phyloP scores from a whole-genome alignment of 2,113 vertebrate species.

The Tamias sibiricus region DNA sequence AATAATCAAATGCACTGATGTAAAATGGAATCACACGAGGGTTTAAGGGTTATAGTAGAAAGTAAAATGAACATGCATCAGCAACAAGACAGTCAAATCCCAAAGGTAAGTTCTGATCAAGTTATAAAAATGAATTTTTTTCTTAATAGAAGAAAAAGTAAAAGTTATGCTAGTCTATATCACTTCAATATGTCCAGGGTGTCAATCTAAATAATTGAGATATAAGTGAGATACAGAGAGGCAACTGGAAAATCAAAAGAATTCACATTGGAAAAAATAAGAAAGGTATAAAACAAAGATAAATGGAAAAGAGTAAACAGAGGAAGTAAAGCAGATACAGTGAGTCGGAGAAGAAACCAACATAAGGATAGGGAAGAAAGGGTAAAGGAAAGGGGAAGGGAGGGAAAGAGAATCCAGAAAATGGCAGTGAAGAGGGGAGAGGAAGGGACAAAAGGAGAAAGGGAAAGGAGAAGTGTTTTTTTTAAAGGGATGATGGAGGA shows the following conservation, averaged over 20 bases:
- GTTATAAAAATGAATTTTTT: constrained; percentile 42
- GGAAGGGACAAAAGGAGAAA: neutral
- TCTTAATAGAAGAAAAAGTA: constrained; percentile 17
- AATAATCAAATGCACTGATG: constrained; percentile 83
- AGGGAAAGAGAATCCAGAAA: neutral
- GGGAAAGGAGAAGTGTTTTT: neutral
- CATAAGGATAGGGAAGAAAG: neutral
- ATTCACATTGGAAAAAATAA: constrained; percentile 16
- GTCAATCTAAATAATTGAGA: neutral
- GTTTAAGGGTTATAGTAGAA: constrained; percentile 66
- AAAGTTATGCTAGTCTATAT: neutral
- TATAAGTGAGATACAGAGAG: neutral
- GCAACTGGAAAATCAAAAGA: constrained; percentile 21
- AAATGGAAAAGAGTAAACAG: neutral
- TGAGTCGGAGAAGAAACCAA: neutral
- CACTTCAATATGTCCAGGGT: neutral
- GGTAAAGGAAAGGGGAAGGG: neutral
- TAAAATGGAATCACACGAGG: constrained; percentile 77
- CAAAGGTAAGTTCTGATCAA: constrained; percentile 38
- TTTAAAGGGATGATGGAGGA: neutral
- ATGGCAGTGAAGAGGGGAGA: constrained; percentile 68
- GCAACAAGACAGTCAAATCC: constrained; percentile 31
- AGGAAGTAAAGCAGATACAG: constrained; percentile 10
- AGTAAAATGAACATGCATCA: constrained; percentile 53
- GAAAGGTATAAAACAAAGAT: neutral